These are phyloP conservation scores for Caenorhabditis auriculariae DNA, from an alignment of 2,888 invertebrate genomes.

Conservation along the genomic window DNA sequence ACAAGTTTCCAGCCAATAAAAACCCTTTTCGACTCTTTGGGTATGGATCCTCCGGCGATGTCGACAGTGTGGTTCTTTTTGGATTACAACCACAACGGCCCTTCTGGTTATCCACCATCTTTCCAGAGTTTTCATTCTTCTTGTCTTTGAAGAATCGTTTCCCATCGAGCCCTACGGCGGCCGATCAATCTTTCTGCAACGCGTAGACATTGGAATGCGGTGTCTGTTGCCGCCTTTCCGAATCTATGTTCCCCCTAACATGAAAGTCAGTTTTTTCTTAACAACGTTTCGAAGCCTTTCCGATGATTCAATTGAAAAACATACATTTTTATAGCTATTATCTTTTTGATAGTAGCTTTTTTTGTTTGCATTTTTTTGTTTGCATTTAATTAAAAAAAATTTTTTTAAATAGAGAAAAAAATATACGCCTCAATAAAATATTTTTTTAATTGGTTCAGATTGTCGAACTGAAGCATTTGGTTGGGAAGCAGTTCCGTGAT, in stretches of 20 bases:
- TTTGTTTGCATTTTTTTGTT: not conserved
- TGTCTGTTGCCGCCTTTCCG: conserved; percentile 21
- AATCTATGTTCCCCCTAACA: conserved; percentile 10
- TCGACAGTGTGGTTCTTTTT: conserved; percentile 4
- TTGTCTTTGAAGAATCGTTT: not conserved
- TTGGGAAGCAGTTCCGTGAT: conserved; percentile 26
- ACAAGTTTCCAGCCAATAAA: no score
- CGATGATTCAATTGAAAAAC: no score
- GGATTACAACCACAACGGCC: not conserved
- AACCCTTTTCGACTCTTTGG: no score
- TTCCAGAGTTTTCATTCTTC: not conserved
- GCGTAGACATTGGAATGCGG: conserved; percentile 29
- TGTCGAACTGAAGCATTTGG: conserved; percentile 13
- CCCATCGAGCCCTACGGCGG: not conserved
- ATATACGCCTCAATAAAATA: no score
- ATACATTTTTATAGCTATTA: no score
- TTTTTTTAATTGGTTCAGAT: conserved; percentile 2
- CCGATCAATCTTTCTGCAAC: conserved; percentile 14
- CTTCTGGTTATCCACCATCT: not conserved
- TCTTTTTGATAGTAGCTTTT: not conserved
- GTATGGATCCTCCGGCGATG: no score
- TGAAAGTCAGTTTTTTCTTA: conserved; percentile 11
- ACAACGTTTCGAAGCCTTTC: no score
- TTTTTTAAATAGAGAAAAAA: no score
- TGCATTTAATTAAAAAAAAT: not conserved